A percentile compares a stretch with the other conserved stretches of the same genome.
Conservation (phyloP, 2,113 vertebrate species). For the Patagioenas fasciata region DNA sequence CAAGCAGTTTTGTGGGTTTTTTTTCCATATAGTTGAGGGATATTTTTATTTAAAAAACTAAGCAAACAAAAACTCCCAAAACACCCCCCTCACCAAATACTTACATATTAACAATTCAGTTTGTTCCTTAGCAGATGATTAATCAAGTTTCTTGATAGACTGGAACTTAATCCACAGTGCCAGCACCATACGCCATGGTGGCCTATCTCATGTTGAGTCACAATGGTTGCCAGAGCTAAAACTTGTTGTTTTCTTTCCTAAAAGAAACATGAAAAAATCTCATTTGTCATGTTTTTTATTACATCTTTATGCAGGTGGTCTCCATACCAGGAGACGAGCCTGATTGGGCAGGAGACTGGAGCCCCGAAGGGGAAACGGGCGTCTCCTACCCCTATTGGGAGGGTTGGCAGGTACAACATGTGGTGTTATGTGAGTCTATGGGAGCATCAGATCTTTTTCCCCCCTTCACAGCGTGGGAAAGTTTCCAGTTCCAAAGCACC, state of each 20-base stretch:
- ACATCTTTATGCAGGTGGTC: conserved; percentile 82
- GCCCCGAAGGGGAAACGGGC: conserved; percentile 84
- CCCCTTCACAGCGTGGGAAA: conserved; percentile 73
- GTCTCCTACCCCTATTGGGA: conserved; percentile 85
- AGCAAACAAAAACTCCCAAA: not conserved
- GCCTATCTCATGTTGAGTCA: conserved; percentile 2
- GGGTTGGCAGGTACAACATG: conserved; percentile 86
- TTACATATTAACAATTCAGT: not conserved
- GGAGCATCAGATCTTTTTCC: conserved; percentile 76
- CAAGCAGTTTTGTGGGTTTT: accelerated
- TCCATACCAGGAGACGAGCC: conserved; percentile 83
- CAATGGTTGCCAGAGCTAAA: conserved; percentile 57
- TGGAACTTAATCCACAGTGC: not conserved
- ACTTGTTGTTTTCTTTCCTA: conserved; percentile 60
- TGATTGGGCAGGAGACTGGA: conserved; percentile 87
- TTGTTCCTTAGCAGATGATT: conserved; percentile 6
- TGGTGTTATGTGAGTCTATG: conserved; percentile 85
- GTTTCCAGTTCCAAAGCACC: conserved; percentile 77
- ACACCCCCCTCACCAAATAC: not conserved
- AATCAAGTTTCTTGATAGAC: not conserved
- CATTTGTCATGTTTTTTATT: conserved; percentile 80
- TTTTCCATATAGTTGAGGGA: not conserved
- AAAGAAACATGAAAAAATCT: conserved; percentile 71
- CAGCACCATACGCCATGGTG: not conserved
- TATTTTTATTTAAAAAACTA: not conserved